Conservation (phyloP, 1,140 invertebrate genomes). For the Ephestia elutella region DNA sequence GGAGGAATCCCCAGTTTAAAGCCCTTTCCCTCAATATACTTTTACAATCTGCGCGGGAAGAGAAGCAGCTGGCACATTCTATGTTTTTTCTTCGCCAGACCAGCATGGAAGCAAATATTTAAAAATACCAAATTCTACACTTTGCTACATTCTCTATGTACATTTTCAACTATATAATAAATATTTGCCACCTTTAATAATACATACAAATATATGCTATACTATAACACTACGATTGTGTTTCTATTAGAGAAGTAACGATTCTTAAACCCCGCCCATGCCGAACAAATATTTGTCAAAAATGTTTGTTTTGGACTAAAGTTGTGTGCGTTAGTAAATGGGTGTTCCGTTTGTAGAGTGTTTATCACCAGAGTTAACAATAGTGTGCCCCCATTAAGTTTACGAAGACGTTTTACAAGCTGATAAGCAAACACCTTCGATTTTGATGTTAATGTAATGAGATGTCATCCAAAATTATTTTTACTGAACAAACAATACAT, state of each 20-base stretch:
- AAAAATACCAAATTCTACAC: too few species aligned
- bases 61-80: too few species aligned
- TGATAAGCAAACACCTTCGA: neutral
- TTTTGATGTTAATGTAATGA: neutral
- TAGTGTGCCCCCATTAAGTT: neutral
- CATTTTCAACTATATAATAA: too few species aligned
- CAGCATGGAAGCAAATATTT: too few species aligned
- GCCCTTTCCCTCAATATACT: too few species aligned
- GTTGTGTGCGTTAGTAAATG: slow-evolving; percentile 8
- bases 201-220: neutral
- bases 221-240: neutral
- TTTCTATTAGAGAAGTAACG: neutral
- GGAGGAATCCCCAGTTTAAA: too few species aligned
- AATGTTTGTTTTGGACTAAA: slow-evolving; percentile 9
- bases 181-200: too few species aligned
- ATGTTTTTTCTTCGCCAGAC: too few species aligned
- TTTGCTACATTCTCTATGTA: too few species aligned
- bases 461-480: too few species aligned
- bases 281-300: slow-evolving; percentile 6
- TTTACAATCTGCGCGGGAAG: too few species aligned
- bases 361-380: slow-evolving; percentile 5
- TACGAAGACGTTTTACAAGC: neutral
- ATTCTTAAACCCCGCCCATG: neutral
- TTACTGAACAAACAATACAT: too few species aligned
- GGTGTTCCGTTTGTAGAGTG: slow-evolving; percentile 9